Conservation (phyloP, 2,113 vertebrate genomes). For the Uropsilus gracilis region DNA sequence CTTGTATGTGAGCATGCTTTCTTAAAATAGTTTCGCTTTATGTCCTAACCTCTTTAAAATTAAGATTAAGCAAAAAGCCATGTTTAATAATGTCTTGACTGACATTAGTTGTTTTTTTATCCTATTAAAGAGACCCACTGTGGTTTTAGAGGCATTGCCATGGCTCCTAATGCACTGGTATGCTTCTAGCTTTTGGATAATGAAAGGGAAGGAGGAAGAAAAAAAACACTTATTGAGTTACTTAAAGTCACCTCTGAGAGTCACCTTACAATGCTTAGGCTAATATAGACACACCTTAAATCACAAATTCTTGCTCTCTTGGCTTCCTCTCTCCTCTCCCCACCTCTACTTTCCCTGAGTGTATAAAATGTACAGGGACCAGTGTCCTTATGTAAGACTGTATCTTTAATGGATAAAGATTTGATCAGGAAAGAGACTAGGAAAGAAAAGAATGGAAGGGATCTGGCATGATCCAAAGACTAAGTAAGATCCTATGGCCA, state of each 20-base stretch:
- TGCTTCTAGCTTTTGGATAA: not conserved
- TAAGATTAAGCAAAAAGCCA: not conserved
- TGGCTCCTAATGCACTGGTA: not conserved
- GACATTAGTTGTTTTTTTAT: not conserved
- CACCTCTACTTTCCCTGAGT: not conserved
- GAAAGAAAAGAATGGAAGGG: not conserved
- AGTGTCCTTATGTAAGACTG: not conserved
- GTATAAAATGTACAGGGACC: not conserved
- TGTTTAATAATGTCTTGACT: not conserved
- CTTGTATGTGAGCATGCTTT: not conserved
- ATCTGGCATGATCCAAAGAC: not conserved
- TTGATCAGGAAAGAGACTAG: not conserved
- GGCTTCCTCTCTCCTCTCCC: not conserved
- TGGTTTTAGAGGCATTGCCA: not conserved
- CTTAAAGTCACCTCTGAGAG: not conserved
- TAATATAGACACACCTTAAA: not conserved
- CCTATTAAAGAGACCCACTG: not conserved
- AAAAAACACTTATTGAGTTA: not conserved
- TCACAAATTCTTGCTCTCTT: not conserved
- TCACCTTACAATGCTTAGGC: not conserved
- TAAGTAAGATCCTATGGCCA: not conserved
- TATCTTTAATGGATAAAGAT: not conserved
- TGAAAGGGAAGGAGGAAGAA: not conserved
- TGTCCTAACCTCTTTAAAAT: not conserved
- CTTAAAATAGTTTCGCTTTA: not conserved